These are phyloP conservation scores for Caenorhabditis wallacei DNA, from an alignment of 2,888 invertebrate species.

Conservation along the genomic window DNA sequence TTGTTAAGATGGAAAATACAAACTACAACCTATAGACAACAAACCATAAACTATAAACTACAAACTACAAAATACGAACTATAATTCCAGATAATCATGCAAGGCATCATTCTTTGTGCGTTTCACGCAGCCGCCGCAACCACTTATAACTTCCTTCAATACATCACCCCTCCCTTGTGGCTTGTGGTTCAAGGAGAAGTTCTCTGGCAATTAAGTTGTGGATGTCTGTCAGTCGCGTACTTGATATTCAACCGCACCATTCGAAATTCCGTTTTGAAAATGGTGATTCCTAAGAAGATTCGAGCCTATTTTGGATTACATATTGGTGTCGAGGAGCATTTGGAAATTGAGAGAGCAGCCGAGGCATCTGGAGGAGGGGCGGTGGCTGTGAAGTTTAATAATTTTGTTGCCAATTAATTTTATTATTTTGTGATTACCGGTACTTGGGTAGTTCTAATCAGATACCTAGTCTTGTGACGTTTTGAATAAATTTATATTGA, in stretches of 20 bases:
- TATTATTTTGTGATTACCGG: no score
- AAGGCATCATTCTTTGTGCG: conserved; percentile 1
- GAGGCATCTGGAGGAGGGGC: neutral
- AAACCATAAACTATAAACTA: neutral
- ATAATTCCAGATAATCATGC: conserved; percentile 5
- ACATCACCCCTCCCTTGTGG: neutral
- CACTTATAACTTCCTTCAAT: conserved; percentile 1
- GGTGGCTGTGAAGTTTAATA: conserved; percentile 10
- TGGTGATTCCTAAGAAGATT: neutral
- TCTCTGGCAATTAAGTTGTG: conserved; percentile 7
- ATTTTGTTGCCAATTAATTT: neutral
- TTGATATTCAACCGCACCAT: conserved; percentile 7
- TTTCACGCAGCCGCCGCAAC: conserved; percentile 3
- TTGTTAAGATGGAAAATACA: neutral
- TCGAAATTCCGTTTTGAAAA: neutral
- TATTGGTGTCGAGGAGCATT: conserved; percentile 16
- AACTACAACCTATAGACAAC: no score
- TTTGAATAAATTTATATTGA: no score
- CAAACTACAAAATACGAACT: neutral
- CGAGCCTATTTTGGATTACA: neutral
- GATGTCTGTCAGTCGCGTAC: conserved; percentile 2
- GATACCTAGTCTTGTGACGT: no score
- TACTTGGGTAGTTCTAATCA: no score
- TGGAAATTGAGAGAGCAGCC: neutral
- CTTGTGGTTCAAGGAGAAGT: neutral